Conservation (phyloP, 2,888 invertebrate species). For the Noctua fimbriata region DNA sequence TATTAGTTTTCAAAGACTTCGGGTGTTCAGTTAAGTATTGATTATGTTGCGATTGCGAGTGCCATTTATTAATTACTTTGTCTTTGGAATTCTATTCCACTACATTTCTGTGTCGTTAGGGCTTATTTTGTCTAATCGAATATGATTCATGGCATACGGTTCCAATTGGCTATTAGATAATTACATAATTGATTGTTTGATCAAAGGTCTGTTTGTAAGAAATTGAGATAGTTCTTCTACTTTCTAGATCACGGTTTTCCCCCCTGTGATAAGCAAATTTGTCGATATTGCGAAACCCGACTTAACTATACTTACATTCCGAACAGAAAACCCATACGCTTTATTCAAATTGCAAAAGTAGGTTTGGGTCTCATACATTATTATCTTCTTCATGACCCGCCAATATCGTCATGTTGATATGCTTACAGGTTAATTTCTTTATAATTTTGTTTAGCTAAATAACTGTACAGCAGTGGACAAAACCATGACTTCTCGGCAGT, state of each 20-base stretch:
- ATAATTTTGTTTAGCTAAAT: neutral
- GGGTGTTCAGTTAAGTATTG: neutral
- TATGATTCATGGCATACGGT: neutral
- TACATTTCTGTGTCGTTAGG: neutral
- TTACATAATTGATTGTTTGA: neutral
- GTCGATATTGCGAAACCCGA: neutral
- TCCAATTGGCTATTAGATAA: neutral
- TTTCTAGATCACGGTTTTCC: neutral
- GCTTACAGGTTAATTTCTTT: neutral
- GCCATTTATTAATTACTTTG: neutral
- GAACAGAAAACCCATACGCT: neutral
- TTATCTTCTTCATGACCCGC: neutral
- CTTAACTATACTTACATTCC: neutral
- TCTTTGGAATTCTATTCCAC: neutral
- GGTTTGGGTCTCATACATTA: neutral
- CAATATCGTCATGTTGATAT: neutral
- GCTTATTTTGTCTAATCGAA: neutral
- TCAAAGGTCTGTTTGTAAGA: neutral
- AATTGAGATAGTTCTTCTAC: neutral
- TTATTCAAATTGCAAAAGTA: slow-evolving; percentile 1
- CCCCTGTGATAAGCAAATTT: neutral
- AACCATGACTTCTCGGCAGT: slow-evolving; percentile 48
- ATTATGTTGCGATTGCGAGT: neutral
- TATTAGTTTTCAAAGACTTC: slow-evolving; percentile 22
- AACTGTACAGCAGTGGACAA: neutral